These are phyloP conservation scores for Gandaritis pyraliata DNA, from an alignment of 2,888 invertebrate species.

Conservation along the genomic window DNA sequence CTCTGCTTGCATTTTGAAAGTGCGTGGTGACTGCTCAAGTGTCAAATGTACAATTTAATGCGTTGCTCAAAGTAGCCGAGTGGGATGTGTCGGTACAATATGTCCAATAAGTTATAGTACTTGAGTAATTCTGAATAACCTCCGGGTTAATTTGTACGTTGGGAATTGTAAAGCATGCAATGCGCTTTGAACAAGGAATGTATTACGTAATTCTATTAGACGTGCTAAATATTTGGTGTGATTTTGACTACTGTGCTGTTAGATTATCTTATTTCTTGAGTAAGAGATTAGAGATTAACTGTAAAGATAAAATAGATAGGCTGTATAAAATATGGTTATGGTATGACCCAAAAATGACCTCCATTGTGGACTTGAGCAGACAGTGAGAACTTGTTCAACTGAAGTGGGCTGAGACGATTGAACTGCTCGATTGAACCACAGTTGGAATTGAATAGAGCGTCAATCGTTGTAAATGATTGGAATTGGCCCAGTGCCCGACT, in stretches of 20 bases:
- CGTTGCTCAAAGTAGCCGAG: conserved; percentile 46
- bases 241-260: background rate
- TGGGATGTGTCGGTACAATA: conserved; percentile 49
- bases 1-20: conserved; percentile 13
- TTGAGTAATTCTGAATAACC: conserved; percentile 28
- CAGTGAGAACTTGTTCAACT: too few species aligned
- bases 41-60: conserved; percentile 55
- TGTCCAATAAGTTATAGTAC: conserved; percentile 31
- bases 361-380: too few species aligned
- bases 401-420: too few species aligned
- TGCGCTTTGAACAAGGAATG: background rate
- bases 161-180: background rate
- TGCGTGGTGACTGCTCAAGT: conserved; percentile 34
- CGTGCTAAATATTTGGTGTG: background rate
- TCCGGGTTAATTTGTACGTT: conserved; percentile 15
- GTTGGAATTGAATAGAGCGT: too few species aligned
- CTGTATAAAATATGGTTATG: too few species aligned
- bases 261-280: too few species aligned
- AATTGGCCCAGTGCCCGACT: too few species aligned
- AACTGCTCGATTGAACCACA: too few species aligned
- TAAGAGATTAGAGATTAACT: too few species aligned
- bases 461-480: too few species aligned
- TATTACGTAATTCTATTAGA: background rate
- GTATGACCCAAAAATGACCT: too few species aligned
- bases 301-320: too few species aligned